Conservation (phyloP, 92 coral and sea anemone species). For the Porites divaricata region DNA sequence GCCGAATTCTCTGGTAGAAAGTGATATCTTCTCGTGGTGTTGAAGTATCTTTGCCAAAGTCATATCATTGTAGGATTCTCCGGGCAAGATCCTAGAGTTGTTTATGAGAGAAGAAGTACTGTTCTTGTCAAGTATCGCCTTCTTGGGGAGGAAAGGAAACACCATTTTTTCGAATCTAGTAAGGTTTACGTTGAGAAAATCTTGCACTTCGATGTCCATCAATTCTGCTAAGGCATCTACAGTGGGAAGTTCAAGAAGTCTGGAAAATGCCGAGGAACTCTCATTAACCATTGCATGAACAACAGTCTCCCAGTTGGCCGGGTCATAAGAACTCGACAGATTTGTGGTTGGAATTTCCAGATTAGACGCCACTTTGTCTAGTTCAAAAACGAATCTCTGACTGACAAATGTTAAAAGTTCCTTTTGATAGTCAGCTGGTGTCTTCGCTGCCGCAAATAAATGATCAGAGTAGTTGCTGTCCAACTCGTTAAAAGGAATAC, state of each 20-base stretch:
- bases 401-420: slow-evolving; percentile 25
- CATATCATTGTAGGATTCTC: slow-evolving; percentile 5
- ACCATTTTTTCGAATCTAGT: slow-evolving; percentile 41
- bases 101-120: slow-evolving; percentile 23
- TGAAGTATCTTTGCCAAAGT: not conserved
- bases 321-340: slow-evolving; percentile 27
- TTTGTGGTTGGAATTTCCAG: slow-evolving; percentile 6
- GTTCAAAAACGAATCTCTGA: slow-evolving; percentile 11
- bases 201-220: slow-evolving; percentile 30
- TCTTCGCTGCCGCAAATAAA: not conserved
- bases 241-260: slow-evolving; percentile 41
- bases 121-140: slow-evolving; percentile 48
- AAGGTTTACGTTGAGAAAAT: slow-evolving; percentile 57
- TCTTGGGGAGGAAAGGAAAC: slow-evolving; percentile 43
- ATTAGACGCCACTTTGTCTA: slow-evolving; percentile 20
- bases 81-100: slow-evolving; percentile 24
- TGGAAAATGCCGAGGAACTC: slow-evolving; percentile 31
- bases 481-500: slow-evolving; percentile 20
- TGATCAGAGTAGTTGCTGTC: not conserved
- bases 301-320: slow-evolving; percentile 43
- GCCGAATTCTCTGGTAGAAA: slow-evolving; percentile 46
- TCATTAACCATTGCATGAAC: slow-evolving; percentile 36
- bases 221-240: slow-evolving; percentile 61
- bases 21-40: slow-evolving; percentile 17
- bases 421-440: slow-evolving; percentile 11